Base-by-base conservation (phyloP, 64 coral and sea anemone genomes). In the Catalaphyllia jardinei region DNA sequence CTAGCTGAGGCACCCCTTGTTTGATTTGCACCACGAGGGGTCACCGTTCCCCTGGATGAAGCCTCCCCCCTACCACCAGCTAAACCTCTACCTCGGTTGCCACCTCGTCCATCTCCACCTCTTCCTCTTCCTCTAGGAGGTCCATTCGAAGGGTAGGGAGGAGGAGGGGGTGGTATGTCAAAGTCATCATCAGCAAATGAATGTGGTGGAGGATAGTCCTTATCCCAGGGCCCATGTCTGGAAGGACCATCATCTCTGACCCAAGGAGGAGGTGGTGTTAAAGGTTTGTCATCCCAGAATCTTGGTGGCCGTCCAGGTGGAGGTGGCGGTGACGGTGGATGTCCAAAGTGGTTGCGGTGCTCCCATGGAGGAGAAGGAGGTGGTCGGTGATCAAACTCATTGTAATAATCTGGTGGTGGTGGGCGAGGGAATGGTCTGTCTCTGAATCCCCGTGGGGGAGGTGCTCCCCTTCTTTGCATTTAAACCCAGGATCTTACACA, bases 71-170 rank as follows among this genome's bases (percentile, higher is more conserved):
- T 71, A 46, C 52, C 88, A 78, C 67, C 33, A 4, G 24, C 24
- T 52, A 24, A 69, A 3, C 87, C 92, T 77, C 87, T 60, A 38
- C 60, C 79, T 38, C 38, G 62, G 24, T 54, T 83, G 18, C 77
- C 57, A 71, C 78, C 69, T 11, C 71, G 57, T 29, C 62, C 60
- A 65, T 39, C 52, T 18, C 67, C 51, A 46, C 67, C 83, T 85
- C 75, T 90, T 8, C 76, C 60, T 71, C 73, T 86, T 11, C 87
- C 79, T 54, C 87, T 89, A 20, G 75, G n/a, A 16, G 81, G 81
- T 20, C 76, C 46, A 79, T 79, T 79, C n/a, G 49, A n/a, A 79
- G n/a, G 76, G 49, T 51, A 79, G 1, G 81, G 63, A 51, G 78
- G 78, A 57, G 52, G 55, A 80, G 81, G 81, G 49, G 81, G 62